These are phyloP conservation scores for Lacerta viridis DNA, from an alignment of 2,797 vertebrate species.

Conservation along the genomic window DNA sequence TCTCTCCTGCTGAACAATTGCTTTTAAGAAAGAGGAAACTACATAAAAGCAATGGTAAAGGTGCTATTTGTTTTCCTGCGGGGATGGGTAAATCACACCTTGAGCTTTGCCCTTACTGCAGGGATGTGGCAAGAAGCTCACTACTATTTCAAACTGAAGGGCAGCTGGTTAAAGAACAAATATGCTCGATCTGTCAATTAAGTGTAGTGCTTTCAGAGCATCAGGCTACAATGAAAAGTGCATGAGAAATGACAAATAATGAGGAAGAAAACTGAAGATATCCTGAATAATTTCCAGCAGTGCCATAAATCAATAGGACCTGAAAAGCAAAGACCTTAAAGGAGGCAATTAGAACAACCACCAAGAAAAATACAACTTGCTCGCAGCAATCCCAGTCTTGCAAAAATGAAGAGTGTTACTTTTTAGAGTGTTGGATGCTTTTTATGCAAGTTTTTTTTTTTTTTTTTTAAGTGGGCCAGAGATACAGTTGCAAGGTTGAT, in stretches of 20 bases:
- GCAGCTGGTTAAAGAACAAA: slow-evolving; percentile 15
- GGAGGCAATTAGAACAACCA: not conserved
- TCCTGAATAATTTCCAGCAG: slow-evolving; percentile 23
- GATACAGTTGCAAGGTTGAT: not conserved
- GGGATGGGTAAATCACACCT: slow-evolving; percentile 38
- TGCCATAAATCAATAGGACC: slow-evolving; percentile 21
- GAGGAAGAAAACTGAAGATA: slow-evolving; percentile 12
- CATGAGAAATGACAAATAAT: not conserved
- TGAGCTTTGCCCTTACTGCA: slow-evolving; percentile 9
- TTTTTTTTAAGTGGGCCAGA: not conserved
- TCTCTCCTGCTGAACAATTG: not conserved
- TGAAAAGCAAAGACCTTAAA: not conserved
- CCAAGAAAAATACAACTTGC: not conserved
- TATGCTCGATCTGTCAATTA: not conserved
- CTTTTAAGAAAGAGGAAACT: slow-evolving; percentile 26
- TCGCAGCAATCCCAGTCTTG: not conserved
- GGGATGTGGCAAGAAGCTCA: slow-evolving; percentile 31
- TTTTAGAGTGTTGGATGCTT: not conserved
- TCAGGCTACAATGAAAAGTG: not conserved
- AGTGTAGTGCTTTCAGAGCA: not conserved
- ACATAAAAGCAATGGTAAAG: not conserved
- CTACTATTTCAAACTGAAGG: slow-evolving; percentile 29
- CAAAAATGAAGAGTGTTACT: not conserved
- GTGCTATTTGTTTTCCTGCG: not conserved
- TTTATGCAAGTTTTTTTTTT: not conserved